Evolutionary conservation across 2,797 vertebrate genomes (phyloP).

Genomic region (Falco peregrinus): DNA sequence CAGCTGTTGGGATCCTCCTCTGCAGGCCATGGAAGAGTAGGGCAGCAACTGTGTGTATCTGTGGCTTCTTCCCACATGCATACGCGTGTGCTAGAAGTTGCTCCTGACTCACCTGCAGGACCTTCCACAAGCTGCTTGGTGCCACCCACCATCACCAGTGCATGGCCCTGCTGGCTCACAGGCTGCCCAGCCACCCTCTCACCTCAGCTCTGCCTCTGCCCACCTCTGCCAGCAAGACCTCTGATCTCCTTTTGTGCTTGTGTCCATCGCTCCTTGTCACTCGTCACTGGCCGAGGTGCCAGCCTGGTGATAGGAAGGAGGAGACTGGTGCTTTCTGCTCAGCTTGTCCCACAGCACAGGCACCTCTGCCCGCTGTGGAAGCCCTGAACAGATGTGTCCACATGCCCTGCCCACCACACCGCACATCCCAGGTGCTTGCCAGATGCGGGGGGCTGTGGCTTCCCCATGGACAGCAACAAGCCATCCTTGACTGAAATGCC

Average conservation of each 20-base stretch:
- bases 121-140: background rate
- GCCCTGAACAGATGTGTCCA: background rate
- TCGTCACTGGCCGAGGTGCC: background rate
- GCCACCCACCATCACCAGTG: background rate
- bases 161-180: background rate
- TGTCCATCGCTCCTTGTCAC: background rate
- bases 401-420: background rate
- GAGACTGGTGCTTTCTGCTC: background rate
- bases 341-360: rapidly evolving
- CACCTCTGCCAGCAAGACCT: background rate
- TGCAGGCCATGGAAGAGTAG: background rate
- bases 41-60: background rate
- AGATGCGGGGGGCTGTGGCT: background rate
- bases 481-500: background rate
- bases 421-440: background rate
- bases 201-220: background rate
- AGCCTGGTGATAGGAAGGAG: background rate
- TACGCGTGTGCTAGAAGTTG: background rate
- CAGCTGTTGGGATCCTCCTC: background rate
- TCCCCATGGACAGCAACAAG: background rate
- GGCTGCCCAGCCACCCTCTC: background rate
- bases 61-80: background rate
- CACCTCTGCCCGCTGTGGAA: background rate
- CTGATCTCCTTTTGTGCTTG: background rate
- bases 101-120: background rate